Percentiles rank a stretch among this genome's conserved stretches.
Evolutionary conservation across 2,113 vertebrate species (phyloP).

Genomic region (Trichomycterus rosablanca): DNA sequence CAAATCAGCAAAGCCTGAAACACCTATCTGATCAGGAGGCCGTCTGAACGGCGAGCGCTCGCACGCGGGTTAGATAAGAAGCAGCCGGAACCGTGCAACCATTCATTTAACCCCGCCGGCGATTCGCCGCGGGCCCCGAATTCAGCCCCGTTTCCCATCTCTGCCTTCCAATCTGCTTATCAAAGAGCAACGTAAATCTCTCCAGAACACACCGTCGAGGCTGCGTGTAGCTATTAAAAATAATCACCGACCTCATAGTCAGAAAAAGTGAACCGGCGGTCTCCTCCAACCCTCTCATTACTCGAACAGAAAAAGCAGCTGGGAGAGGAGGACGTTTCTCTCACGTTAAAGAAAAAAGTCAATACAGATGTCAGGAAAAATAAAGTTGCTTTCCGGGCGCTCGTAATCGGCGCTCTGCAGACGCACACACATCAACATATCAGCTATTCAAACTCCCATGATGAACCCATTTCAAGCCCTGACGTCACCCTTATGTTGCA

Average conservation of each 20-base stretch:
- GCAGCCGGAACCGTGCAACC: not conserved
- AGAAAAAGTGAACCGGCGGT: not conserved
- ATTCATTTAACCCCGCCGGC: not conserved
- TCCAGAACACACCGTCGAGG: conserved; percentile 1
- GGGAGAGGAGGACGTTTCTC: conserved; percentile 14
- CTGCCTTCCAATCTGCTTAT: conserved; percentile 30
- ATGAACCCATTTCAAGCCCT: not conserved
- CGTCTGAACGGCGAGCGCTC: too few species aligned
- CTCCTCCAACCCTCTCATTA: conserved; percentile 21
- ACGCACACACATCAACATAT: not conserved
- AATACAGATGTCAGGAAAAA: conserved; percentile 12
- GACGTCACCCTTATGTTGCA: not conserved
- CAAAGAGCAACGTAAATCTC: conserved; percentile 27
- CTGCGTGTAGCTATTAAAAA: conserved; percentile 27
- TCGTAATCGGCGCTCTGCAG: not conserved
- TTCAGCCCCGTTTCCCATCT: conserved; percentile 16
- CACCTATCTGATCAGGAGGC: too few species aligned
- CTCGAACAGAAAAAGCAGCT: conserved; percentile 16
- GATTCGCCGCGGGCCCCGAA: not conserved
- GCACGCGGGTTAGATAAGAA: not conserved
- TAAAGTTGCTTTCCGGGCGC: not conserved
- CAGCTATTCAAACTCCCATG: not conserved
- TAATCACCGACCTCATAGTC: conserved; percentile 13
- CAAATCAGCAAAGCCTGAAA: too few species aligned
- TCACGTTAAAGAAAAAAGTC: too few species aligned